These are phyloP conservation scores for Vanessa tameamea DNA, from an alignment of 1,140 invertebrate species.

Conservation along the genomic window DNA sequence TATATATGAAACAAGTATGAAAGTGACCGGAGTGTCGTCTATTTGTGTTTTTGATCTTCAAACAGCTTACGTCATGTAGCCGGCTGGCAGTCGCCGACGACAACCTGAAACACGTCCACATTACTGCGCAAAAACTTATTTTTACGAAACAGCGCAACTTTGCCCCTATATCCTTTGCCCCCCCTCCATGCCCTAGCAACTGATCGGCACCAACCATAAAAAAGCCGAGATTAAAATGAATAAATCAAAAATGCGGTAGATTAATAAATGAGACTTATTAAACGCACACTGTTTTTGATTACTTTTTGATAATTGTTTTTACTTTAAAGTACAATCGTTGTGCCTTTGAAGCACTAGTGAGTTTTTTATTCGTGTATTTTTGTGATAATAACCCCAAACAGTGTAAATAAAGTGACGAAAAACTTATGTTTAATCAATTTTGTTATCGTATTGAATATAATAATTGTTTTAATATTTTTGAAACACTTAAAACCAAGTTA, in stretches of 20 bases:
- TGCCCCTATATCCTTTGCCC: slow-evolving; percentile 23
- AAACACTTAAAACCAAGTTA: background rate
- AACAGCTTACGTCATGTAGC: slow-evolving; percentile 27
- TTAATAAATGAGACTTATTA: slow-evolving; percentile 23
- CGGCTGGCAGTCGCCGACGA: slow-evolving; percentile 42
- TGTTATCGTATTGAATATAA: background rate
- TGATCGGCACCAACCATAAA: slow-evolving; percentile 26
- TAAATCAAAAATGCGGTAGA: slow-evolving; percentile 23
- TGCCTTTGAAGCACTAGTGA: slow-evolving; percentile 27
- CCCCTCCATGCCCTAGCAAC: slow-evolving; percentile 25
- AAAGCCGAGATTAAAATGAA: slow-evolving; percentile 25
- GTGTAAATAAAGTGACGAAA: background rate
- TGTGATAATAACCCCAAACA: slow-evolving; percentile 16
- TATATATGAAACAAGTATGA: slow-evolving; percentile 5
- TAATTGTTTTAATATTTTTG: background rate
- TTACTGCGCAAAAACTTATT: slow-evolving; percentile 38
- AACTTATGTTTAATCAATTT: slow-evolving; percentile 5
- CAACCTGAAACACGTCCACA: slow-evolving; percentile 37
- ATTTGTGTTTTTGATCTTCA: slow-evolving; percentile 22
- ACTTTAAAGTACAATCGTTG: slow-evolving; percentile 9
- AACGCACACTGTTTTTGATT: slow-evolving; percentile 27
- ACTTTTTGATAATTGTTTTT: slow-evolving; percentile 17
- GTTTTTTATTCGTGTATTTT: slow-evolving; percentile 20
- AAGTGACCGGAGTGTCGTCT: slow-evolving; percentile 20
- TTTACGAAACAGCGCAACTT: slow-evolving; percentile 35